Evolutionary conservation across 2,113 vertebrate species (phyloP).

Genomic region (Cebidichthys violaceus): DNA sequence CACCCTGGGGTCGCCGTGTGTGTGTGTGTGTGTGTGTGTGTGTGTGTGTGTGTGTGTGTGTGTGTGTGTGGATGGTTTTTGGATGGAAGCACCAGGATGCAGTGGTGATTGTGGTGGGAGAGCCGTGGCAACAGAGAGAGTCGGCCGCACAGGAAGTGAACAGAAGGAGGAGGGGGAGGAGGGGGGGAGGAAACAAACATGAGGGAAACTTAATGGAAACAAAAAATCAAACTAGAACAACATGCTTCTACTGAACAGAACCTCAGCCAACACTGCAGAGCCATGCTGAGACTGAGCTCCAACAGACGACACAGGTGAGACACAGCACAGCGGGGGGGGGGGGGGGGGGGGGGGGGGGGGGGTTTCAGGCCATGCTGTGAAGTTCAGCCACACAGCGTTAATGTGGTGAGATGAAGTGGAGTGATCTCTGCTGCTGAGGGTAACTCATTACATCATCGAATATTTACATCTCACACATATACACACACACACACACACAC

Average conservation of each 20-base stretch:
- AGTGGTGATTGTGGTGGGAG: slow-evolving; percentile 84
- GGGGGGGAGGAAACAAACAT: slow-evolving; percentile 85
- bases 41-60: slow-evolving; percentile 59
- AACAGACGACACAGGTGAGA: slow-evolving; percentile 13
- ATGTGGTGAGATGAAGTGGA: slow-evolving; percentile 44
- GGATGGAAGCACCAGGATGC: slow-evolving; percentile 88
- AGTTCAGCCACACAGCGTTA: slow-evolving; percentile 33
- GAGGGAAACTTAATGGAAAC: slow-evolving; percentile 86
- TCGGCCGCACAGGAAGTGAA: slow-evolving; percentile 68
- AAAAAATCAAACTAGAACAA: slow-evolving; percentile 82
- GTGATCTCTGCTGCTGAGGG: slow-evolving; percentile 27
- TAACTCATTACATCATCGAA: slow-evolving; percentile 9
- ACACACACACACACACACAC: slow-evolving; percentile 7
- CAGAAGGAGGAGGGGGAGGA: slow-evolving; percentile 65
- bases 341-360: slow-evolving; percentile 74
- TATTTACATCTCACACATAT: not conserved
- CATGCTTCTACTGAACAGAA: slow-evolving; percentile 88
- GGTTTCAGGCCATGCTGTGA: slow-evolving; percentile 78
- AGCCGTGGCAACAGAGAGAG: slow-evolving; percentile 66
- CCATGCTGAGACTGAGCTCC: slow-evolving; percentile 64
- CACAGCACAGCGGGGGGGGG: not conserved
- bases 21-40: slow-evolving; percentile 56
- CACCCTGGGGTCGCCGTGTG: slow-evolving; percentile 88
- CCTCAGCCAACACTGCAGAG: slow-evolving; percentile 70
- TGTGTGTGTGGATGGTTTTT: slow-evolving; percentile 60